phyloP scores from a whole-genome alignment of 2,113 vertebrate genomes.

The Campylomormyrus numenius region DNA sequence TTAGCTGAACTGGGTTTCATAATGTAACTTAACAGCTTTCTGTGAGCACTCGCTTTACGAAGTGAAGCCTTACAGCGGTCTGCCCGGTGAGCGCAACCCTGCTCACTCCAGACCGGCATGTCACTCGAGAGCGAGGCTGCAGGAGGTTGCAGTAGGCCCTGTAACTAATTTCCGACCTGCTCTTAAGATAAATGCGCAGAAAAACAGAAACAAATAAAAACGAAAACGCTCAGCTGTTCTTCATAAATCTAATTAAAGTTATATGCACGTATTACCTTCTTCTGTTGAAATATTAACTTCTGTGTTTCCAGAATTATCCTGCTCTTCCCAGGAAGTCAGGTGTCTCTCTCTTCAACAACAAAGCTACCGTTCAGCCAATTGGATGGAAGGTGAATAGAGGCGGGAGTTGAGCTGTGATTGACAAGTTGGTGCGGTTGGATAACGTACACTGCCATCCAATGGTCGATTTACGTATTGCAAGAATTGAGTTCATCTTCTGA shows the following conservation, averaged over 20 bases:
- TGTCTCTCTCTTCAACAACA: slow-evolving; percentile 48
- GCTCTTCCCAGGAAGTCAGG: slow-evolving; percentile 39
- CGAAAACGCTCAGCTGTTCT: not conserved
- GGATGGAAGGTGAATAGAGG: slow-evolving; percentile 29
- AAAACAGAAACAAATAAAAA: not conserved
- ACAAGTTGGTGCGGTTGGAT: not conserved
- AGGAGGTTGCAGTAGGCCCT: slow-evolving; percentile 37
- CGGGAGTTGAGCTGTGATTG: slow-evolving; percentile 25
- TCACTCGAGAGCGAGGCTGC: slow-evolving; percentile 20
- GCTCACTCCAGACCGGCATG: not conserved
- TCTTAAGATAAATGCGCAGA: not conserved
- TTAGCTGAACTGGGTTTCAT: not conserved
- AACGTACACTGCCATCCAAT: slow-evolving; percentile 27
- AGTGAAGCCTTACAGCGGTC: not conserved
- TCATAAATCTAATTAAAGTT: not conserved
- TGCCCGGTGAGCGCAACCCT: not conserved
- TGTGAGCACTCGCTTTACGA: not conserved
- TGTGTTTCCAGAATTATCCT: slow-evolving; percentile 30
- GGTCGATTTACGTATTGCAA: slow-evolving; percentile 12
- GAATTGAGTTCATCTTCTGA: not conserved
- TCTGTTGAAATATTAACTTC: slow-evolving; percentile 40
- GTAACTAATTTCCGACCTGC: not conserved
- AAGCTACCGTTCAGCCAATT: slow-evolving; percentile 48
- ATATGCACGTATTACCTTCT: slow-evolving; percentile 44
- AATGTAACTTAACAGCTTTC: not conserved